Conservation (phyloP, 2,888 invertebrate genomes). For the Drosophila anomalata region DNA sequence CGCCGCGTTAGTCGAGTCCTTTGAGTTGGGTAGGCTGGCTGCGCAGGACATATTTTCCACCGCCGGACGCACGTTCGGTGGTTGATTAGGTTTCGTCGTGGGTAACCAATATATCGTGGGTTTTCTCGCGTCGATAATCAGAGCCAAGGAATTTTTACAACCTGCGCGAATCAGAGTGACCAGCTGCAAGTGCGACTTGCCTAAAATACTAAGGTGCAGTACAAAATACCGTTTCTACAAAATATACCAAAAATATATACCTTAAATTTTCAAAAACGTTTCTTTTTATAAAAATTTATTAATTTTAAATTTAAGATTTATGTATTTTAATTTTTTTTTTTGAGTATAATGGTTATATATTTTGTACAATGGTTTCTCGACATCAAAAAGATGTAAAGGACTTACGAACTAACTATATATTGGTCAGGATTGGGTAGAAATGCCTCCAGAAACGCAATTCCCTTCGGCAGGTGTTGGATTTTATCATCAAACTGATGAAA, state of each 20-base stretch:
- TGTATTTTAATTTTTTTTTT: too few species aligned
- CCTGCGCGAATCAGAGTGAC: background rate
- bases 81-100: background rate
- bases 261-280: background rate
- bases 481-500: constrained; percentile 69
- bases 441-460: constrained; percentile 66
- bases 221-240: background rate
- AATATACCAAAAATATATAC: background rate
- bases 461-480: constrained; percentile 72
- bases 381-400: background rate
- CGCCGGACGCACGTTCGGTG: constrained; percentile 18
- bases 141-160: constrained; percentile 26
- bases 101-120: constrained; percentile 6
- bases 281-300: background rate
- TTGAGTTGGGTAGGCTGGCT: constrained; percentile 76
- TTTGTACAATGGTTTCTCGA: background rate
- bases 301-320: background rate
- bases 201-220: background rate
- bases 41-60: constrained; percentile 78
- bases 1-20: constrained; percentile 77
- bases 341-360: background rate
- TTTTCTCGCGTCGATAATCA: constrained; percentile 26
- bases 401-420: background rate
- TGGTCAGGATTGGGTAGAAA: constrained; percentile 63
- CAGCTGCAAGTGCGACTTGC: background rate